Evolutionary conservation across 2,888 invertebrate species (phyloP), one percentile per base, ranked within the genome.

Genomic region (Allophyes oxyacanthae): DNA sequence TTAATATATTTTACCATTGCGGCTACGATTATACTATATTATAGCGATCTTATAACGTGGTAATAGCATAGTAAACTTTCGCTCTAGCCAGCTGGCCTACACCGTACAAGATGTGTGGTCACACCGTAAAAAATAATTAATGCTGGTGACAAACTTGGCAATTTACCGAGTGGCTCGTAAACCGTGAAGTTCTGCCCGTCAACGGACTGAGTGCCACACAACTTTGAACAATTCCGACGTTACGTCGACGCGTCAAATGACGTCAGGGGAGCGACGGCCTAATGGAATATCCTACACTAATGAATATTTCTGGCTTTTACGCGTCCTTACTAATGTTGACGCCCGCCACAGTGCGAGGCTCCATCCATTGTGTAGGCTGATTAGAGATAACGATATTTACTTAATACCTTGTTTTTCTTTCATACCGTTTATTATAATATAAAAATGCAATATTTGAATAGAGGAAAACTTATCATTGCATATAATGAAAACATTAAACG

Each of bases 161-260:
- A 81, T 83, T 77, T 81, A 59, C 73, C 52, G 66, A 75, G 74
- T 74, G 67, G 75, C 62, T 77, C 78, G 69, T 84, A 79, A 84
- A 79, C 45, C 51, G 46, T 52, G 59, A 79, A 81, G 76, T 81
- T 81, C 60, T 64, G 52, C 57, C 62, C 64, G 59, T 64, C 61
- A 65, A 50, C 43, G 20, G 43, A 49, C 62, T 53, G 63, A 69
- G 70, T 68, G 56, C 60, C 43, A 52, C 33, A 55, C 48, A 77
- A 79, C 60, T 75, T 77, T 63, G 51, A 49, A 65, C 65, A 44
- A 74, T 65, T 68, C 61, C 56, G 55, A 53, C 59, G 55, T 49
- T 43, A 53, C 37, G 57, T 53, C 42, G 48, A 49, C 57, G 44
- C 57, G 48, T 64, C 57, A 70, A 75, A 69, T 65, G 64, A 64